Conservation (phyloP, 1,140 invertebrate genomes). For the Cyclargus thomasi region DNA sequence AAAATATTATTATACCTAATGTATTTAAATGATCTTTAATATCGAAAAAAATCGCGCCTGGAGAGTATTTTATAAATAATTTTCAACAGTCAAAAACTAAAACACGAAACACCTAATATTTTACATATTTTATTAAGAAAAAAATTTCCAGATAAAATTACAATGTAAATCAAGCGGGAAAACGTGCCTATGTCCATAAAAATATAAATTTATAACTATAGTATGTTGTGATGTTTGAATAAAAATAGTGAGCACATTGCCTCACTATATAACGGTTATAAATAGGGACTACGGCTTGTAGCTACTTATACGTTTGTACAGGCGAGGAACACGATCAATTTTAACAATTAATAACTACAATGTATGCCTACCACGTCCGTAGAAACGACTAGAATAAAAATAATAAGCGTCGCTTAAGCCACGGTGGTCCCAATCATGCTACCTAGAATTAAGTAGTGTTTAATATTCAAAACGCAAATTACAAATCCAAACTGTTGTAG, state of each 20-base stretch:
- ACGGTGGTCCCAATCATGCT: slow-evolving; percentile 1
- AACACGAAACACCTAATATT: background rate
- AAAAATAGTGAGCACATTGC: slow-evolving; percentile 9
- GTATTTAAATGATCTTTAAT: background rate
- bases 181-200: background rate
- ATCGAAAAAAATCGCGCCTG: background rate
- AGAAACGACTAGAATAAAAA: slow-evolving; percentile 10
- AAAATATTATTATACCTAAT: too few relatives aligned
- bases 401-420: background rate
- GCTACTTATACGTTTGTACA: background rate
- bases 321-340: background rate
- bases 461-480: slow-evolving; percentile 4
- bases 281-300: background rate
- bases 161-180: background rate
- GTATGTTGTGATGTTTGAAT: background rate
- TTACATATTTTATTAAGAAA: background rate
- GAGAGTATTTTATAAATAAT: background rate
- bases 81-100: background rate
- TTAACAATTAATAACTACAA: slow-evolving; percentile 11
- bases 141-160: slow-evolving; percentile 1
- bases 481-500: background rate
- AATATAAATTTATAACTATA: slow-evolving; percentile 1
- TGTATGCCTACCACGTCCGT: background rate
- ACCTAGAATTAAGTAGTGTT: background rate
- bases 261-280: slow-evolving; percentile 4